Evolutionary conservation across 2,113 vertebrate genomes (phyloP).

Genomic region (Salvator merianae): DNA sequence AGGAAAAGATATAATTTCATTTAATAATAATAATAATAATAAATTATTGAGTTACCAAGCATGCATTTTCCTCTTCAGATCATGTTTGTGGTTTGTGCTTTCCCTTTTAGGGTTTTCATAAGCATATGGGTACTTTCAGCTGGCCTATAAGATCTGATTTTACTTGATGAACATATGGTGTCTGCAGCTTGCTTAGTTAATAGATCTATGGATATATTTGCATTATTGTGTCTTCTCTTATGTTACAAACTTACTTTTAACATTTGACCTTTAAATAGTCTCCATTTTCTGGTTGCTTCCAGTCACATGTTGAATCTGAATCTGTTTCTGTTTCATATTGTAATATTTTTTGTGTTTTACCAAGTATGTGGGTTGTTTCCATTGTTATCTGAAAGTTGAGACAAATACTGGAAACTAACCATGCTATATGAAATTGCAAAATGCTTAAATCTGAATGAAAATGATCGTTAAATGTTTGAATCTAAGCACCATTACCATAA

Average conservation of each 20-base stretch:
- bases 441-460: not conserved
- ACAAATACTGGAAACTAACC: not conserved
- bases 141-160: not conserved
- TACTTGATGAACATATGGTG: conserved; percentile 45
- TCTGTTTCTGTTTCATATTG: not conserved
- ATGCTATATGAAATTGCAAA: not conserved
- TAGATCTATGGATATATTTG: conserved; percentile 24
- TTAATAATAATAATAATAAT: too few relatives aligned
- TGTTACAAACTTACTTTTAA: conserved; percentile 26
- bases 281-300: not conserved
- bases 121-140: too few relatives aligned
- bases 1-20: too few relatives aligned
- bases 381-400: not conserved
- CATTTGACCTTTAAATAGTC: not conserved
- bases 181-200: conserved; percentile 25
- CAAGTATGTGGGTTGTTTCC: not conserved
- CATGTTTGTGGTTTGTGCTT: not conserved
- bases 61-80: not conserved
- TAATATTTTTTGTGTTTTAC: not conserved
- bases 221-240: conserved; percentile 1
- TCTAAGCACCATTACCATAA: not conserved
- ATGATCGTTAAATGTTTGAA: not conserved
- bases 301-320: not conserved
- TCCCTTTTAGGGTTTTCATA: not conserved
- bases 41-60: not conserved